Conservation (phyloP, 2,113 vertebrate species). For the Laterallus jamaicensis region DNA sequence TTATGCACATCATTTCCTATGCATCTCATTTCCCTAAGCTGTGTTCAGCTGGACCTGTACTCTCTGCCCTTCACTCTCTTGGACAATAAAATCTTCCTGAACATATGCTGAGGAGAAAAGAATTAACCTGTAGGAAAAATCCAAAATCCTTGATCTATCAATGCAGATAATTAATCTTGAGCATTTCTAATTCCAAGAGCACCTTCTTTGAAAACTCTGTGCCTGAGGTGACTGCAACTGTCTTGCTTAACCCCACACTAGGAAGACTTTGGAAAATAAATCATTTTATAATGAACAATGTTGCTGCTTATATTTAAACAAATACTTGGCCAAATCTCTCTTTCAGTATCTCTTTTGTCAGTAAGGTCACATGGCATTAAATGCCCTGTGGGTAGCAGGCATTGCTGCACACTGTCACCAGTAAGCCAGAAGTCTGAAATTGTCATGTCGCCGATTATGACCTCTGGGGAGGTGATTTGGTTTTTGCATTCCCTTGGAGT, state of each 20-base stretch:
- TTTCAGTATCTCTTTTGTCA: background rate
- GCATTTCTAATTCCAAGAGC: background rate
- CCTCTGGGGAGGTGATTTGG: background rate
- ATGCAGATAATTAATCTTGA: background rate
- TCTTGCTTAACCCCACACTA: background rate
- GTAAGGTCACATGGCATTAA: background rate
- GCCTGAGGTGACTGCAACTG: background rate
- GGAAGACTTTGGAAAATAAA: background rate
- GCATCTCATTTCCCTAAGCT: background rate
- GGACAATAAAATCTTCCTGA: background rate
- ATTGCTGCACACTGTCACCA: background rate
- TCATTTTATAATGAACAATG: background rate
- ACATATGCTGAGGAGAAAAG: background rate
- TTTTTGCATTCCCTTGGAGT: background rate
- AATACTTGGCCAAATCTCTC: background rate
- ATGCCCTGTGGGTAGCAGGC: background rate
- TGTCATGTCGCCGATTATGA: background rate
- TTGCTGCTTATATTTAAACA: background rate
- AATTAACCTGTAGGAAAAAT: background rate
- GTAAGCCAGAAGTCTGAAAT: background rate
- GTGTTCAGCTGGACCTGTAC: background rate
- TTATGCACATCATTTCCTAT: background rate
- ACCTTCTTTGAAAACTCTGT: background rate
- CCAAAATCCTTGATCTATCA: background rate
- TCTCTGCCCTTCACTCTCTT: background rate